These are phyloP conservation scores for Phorcus lineatus DNA, from an alignment of 2,888 invertebrate genomes.

Conservation along the genomic window DNA sequence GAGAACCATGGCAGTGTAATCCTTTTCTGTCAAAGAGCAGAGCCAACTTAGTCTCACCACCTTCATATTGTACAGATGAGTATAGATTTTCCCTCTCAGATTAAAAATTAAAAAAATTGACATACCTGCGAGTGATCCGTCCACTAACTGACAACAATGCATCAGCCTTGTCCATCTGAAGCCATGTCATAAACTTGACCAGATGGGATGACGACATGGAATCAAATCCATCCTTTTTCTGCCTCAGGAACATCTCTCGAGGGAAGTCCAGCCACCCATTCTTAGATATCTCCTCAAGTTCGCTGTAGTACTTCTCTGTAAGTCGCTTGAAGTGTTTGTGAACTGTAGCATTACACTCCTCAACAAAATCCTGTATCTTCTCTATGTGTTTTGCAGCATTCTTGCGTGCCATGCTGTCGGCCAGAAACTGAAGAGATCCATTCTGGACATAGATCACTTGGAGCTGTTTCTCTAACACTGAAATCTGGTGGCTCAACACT, in stretches of 20 bases:
- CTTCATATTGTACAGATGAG: too few species aligned
- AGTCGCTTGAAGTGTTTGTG: slow-evolving; percentile 53
- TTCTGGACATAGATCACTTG: slow-evolving; percentile 47
- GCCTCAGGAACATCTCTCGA: slow-evolving; percentile 57
- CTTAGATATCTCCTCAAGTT: slow-evolving; percentile 58
- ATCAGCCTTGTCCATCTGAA: slow-evolving; percentile 64
- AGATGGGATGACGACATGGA: slow-evolving; percentile 45
- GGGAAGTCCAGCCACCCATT: slow-evolving; percentile 71
- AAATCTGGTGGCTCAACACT: slow-evolving; percentile 42
- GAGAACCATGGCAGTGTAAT: too few species aligned
- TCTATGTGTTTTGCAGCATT: slow-evolving; percentile 45
- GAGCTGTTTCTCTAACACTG: slow-evolving; percentile 41
- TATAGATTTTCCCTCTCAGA: too few species aligned
- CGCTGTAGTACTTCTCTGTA: slow-evolving; percentile 55
- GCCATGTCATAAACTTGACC: slow-evolving; percentile 60
- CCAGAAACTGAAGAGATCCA: slow-evolving; percentile 46
- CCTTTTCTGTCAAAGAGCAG: too few species aligned
- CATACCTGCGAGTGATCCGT: slow-evolving; percentile 50
- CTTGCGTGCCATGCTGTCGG: slow-evolving; percentile 44
- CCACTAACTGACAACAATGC: slow-evolving; percentile 54
- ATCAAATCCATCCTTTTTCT: slow-evolving; percentile 46
- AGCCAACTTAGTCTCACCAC: too few species aligned
- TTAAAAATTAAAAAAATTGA: too few species aligned
- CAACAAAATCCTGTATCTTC: slow-evolving; percentile 55
- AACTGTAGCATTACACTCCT: slow-evolving; percentile 58